A percentile compares a stretch with the other conserved stretches of the same genome.
These are phyloP conservation scores for Philaenus spumarius DNA, from an alignment of 1,140 invertebrate genomes.

Conservation along the genomic window DNA sequence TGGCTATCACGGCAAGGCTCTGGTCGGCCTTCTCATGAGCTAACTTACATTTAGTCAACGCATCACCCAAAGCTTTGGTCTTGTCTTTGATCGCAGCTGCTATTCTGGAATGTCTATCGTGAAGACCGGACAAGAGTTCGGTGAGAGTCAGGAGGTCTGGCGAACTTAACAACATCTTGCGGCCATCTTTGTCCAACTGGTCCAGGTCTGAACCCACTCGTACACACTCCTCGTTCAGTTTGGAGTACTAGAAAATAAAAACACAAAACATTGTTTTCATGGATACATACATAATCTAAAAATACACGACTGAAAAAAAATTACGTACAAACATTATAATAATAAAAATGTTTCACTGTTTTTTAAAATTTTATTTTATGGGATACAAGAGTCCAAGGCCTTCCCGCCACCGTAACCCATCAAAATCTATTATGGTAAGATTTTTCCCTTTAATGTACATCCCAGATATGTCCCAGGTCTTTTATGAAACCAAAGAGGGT, in stretches of 20 bases:
- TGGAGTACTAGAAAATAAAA: slow-evolving; percentile 53
- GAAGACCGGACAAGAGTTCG: slow-evolving; percentile 67
- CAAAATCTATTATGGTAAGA: too few species aligned
- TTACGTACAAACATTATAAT: too few species aligned
- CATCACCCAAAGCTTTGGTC: slow-evolving; percentile 57
- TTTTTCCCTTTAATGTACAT: too few species aligned
- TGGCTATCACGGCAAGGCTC: slow-evolving; percentile 68
- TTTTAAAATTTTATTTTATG: too few species aligned
- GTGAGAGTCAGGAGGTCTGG: slow-evolving; percentile 73
- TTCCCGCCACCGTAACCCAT: too few species aligned
- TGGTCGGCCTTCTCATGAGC: slow-evolving; percentile 69
- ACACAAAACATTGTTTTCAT: too few species aligned
- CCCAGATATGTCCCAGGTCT: too few species aligned
- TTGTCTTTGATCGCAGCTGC: slow-evolving; percentile 64
- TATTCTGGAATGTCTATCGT: slow-evolving; percentile 66
- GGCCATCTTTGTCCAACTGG: slow-evolving; percentile 68
- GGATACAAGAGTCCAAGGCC: too few species aligned
- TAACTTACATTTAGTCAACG: slow-evolving; percentile 70
- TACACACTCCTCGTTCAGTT: slow-evolving; percentile 66
- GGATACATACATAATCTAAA: too few species aligned
- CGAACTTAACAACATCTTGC: slow-evolving; percentile 74
- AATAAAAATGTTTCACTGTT: too few species aligned
- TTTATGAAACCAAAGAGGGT: too few species aligned
- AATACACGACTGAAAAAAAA: too few species aligned
- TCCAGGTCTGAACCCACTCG: slow-evolving; percentile 61